Evolutionary conservation across 2,797 vertebrate species (phyloP).

Genomic region (Eulemur mongoz): DNA sequence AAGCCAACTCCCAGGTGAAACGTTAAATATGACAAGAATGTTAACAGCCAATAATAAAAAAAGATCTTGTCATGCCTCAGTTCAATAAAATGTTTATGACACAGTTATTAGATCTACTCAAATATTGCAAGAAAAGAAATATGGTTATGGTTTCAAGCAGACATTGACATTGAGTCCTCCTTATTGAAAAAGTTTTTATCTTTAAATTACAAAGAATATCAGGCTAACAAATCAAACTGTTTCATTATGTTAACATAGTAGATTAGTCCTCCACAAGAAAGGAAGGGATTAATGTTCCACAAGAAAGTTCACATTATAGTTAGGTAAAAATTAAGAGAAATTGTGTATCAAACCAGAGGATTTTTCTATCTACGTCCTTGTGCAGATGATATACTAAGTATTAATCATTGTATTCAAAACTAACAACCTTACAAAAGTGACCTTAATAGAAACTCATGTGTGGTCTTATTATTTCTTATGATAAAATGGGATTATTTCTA

Average conservation of each 20-base stretch:
- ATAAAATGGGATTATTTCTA: neutral
- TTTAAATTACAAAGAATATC: neutral
- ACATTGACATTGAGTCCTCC: conserved; percentile 63
- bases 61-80: conserved; percentile 49
- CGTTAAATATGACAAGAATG: conserved; percentile 70
- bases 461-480: neutral
- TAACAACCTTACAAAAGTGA: neutral
- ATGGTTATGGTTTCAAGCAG: conserved; percentile 38
- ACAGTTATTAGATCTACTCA: conserved; percentile 65
- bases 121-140: conserved; percentile 57
- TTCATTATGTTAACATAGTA: neutral
- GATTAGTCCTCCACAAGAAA: neutral
- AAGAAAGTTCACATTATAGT: conserved; percentile 11
- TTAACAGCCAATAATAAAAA: conserved; percentile 77
- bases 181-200: neutral
- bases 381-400: neutral
- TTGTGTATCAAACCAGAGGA: neutral
- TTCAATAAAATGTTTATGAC: conserved; percentile 79
- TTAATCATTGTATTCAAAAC: neutral
- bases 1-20: conserved; percentile 68
- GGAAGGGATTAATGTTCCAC: neutral
- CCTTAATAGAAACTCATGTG: neutral
- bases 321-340: neutral
- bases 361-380: neutral
- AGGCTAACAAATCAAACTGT: neutral